These are phyloP conservation scores for Drosophila gaucha DNA, from an alignment of 2,888 invertebrate species.

Conservation along the genomic window DNA sequence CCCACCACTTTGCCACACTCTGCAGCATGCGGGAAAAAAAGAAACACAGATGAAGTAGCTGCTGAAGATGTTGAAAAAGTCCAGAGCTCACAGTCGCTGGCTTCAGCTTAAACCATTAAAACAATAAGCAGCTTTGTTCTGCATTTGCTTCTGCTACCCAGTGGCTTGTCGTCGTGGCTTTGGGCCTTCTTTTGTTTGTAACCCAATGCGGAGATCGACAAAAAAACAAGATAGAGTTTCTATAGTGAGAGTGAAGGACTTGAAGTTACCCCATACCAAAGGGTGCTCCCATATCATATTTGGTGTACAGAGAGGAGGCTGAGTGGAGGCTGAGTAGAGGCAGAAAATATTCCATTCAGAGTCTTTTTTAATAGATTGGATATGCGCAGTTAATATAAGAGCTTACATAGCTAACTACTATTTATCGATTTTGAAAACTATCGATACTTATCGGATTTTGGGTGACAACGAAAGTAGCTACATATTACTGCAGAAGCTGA, in stretches of 20 bases:
- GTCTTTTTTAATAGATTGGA: no score
- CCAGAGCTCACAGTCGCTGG: conserved; percentile 29
- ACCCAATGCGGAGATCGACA: conserved; percentile 34
- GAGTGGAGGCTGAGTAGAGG: no score
- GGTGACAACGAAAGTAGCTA: no score
- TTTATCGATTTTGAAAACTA: no score
- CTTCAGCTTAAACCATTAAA: conserved; percentile 77
- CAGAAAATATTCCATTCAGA: no score
- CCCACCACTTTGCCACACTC: conserved; percentile 43
- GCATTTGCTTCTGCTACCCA: conserved; percentile 39
- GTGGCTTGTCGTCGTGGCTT: conserved; percentile 41
- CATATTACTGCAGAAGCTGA: no score
- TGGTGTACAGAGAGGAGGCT: no score
- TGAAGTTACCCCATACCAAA: neutral
- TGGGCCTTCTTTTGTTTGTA: conserved; percentile 35
- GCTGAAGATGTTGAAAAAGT: conserved; percentile 3
- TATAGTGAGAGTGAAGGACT: neutral
- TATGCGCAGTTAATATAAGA: no score
- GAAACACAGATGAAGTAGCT: neutral
- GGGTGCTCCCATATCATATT: neutral
- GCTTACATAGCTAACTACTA: no score
- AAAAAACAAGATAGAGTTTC: conserved; percentile 13
- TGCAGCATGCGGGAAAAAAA: conserved; percentile 1
- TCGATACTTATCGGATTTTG: no score
- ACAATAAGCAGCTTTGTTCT: conserved; percentile 80